Conservation (phyloP, 2,888 invertebrate genomes). For the Lamellibrachia columna region DNA sequence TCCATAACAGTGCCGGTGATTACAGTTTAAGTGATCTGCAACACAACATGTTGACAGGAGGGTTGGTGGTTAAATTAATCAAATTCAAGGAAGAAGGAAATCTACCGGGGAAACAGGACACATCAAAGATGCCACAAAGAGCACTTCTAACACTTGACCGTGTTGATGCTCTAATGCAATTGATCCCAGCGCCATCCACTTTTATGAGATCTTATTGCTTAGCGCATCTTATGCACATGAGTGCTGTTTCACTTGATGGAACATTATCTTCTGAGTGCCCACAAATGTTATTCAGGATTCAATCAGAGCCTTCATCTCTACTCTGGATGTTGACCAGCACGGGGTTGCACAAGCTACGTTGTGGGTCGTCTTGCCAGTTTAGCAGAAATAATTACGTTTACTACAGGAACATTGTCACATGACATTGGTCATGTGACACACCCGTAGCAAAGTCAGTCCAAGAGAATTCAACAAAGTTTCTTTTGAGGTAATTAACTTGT, state of each 20-base stretch:
- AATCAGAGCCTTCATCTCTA: neutral
- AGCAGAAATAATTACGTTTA: neutral
- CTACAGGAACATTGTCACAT: too few relatives aligned
- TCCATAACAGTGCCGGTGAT: neutral
- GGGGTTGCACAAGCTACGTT: neutral
- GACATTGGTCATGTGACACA: too few relatives aligned
- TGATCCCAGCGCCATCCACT: neutral
- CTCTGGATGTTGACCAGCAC: neutral
- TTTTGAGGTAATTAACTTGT: too few relatives aligned
- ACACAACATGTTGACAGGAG: neutral
- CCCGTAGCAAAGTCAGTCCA: too few relatives aligned
- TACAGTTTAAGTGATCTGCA: neutral
- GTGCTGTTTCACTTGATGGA: neutral
- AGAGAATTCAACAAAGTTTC: too few relatives aligned
- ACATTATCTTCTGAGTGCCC: neutral
- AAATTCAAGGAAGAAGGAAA: neutral
- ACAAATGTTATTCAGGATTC: neutral
- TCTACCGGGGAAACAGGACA: neutral
- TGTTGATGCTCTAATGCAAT: neutral
- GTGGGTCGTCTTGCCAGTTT: neutral
- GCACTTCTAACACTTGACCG: constrained; percentile 11
- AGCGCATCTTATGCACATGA: neutral
- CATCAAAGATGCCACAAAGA: neutral
- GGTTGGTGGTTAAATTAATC: neutral
- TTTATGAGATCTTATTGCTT: neutral